Conservation (phyloP, 2,888 invertebrate species). For the Bembecia ichneumoniformis region DNA sequence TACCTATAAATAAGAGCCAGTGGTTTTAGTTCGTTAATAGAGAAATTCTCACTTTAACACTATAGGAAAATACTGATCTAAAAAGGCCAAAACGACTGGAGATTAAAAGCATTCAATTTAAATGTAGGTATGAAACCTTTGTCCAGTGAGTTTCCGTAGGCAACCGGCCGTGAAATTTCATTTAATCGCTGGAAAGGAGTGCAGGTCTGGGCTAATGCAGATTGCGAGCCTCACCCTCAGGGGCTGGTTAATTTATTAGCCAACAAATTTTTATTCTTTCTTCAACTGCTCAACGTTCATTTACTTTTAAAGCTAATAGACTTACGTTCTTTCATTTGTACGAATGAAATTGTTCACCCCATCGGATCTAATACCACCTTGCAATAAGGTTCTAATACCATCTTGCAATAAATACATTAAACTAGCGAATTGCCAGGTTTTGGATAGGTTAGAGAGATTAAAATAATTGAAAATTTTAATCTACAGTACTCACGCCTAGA, state of each 20-base stretch:
- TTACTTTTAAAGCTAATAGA: slow-evolving; percentile 38
- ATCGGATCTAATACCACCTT: no score
- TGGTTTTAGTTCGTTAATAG: neutral
- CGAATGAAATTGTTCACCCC: slow-evolving; percentile 2
- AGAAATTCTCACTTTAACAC: neutral
- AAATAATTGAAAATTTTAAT: no score
- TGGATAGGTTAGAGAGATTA: no score
- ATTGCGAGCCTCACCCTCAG: slow-evolving; percentile 52
- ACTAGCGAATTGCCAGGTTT: no score
- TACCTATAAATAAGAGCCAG: neutral
- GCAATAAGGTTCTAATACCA: no score
- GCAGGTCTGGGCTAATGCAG: slow-evolving; percentile 64
- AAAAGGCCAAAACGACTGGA: slow-evolving; percentile 22
- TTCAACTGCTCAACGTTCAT: slow-evolving; percentile 58
- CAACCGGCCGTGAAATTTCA: slow-evolving; percentile 66
- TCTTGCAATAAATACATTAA: no score
- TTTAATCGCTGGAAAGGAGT: slow-evolving; percentile 65
- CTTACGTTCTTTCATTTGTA: slow-evolving; percentile 7
- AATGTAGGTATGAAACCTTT: slow-evolving; percentile 62
- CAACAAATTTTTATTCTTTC: slow-evolving; percentile 66
- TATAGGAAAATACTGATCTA: neutral
- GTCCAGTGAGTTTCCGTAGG: slow-evolving; percentile 58
- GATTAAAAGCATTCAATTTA: slow-evolving; percentile 62
- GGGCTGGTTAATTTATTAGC: slow-evolving; percentile 61
- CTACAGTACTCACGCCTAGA: no score